Conservation (phyloP, 2,797 vertebrate genomes). For the Tangara arthus region DNA sequence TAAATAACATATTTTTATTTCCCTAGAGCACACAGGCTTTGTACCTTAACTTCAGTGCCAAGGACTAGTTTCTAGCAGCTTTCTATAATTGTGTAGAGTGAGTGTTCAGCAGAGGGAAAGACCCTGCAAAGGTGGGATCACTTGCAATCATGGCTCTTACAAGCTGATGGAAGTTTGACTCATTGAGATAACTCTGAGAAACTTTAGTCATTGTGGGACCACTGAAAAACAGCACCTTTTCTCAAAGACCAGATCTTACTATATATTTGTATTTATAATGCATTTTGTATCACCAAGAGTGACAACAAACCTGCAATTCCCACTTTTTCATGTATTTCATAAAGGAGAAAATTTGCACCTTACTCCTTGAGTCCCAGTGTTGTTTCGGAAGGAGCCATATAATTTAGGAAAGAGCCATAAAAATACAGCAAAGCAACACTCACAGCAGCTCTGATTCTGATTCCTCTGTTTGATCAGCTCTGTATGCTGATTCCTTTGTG, state of each 20-base stretch:
- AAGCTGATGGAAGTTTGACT: neutral
- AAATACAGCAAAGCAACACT: neutral
- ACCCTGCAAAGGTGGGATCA: neutral
- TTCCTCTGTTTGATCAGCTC: neutral
- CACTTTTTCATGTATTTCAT: neutral
- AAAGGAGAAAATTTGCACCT: neutral
- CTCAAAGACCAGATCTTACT: neutral
- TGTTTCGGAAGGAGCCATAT: neutral
- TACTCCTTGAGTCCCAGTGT: neutral
- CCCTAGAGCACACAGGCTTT: neutral
- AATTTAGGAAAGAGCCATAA: neutral
- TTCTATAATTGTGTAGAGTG: neutral
- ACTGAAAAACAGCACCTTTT: neutral
- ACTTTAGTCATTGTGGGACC: neutral
- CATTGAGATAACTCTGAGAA: neutral
- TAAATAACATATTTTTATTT: neutral
- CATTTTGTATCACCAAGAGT: neutral
- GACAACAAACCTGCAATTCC: neutral
- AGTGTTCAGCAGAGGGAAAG: neutral
- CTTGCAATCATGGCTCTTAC: neutral
- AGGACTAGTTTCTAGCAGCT: neutral
- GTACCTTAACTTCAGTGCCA: neutral
- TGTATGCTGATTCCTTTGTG: neutral
- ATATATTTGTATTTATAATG: neutral
- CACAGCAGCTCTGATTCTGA: neutral